Evolutionary conservation across 1,140 invertebrate genomes (phyloP).

Genomic region (Sinella curviseta): DNA sequence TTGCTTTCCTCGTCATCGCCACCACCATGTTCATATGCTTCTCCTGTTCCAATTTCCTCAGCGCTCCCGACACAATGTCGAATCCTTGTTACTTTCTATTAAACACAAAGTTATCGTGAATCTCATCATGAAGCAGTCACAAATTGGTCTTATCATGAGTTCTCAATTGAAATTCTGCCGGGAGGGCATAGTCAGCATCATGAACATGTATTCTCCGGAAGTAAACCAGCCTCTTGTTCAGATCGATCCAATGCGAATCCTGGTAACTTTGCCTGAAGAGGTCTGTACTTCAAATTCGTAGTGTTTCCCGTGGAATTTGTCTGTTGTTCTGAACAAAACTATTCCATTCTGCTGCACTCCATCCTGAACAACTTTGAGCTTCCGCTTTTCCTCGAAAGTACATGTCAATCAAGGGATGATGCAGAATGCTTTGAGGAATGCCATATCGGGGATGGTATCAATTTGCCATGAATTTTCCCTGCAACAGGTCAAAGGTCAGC

Average conservation of each 20-base stretch:
- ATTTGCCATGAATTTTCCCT: neutral
- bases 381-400: neutral
- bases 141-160: neutral
- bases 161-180: neutral
- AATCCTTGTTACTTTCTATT: constrained; percentile 5
- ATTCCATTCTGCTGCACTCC: neutral
- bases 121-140: neutral
- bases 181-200: neutral
- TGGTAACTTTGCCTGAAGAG: neutral
- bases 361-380: neutral
- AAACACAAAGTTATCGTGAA: neutral
- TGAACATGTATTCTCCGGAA: neutral
- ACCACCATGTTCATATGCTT: neutral
- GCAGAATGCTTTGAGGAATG: neutral
- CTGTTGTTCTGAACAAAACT: neutral
- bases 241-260: constrained; percentile 5
- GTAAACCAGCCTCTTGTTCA: neutral
- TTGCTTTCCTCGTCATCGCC: neutral
- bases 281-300: neutral
- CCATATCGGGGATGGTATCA: neutral
- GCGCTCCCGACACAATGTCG: neutral
- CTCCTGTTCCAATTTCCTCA: neutral
- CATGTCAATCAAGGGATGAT: neutral
- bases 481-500: neutral
- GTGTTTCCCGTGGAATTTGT: constrained; percentile 18